Conservation (phyloP, 1,140 invertebrate species). For the Proctacanthus coquilletti region DNA sequence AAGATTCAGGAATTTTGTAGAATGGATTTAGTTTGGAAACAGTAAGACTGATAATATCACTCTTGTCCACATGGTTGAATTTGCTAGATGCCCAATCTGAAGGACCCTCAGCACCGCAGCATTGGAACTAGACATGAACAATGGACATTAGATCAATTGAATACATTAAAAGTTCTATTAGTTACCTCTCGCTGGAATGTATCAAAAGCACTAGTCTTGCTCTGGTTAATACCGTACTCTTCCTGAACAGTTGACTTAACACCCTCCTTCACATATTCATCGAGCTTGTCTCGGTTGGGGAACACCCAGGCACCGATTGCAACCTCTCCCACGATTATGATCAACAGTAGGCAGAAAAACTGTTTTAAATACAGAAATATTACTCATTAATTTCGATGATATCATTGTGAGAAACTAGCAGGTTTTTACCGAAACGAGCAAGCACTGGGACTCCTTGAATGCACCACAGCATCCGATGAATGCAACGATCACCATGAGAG, state of each 20-base stretch:
- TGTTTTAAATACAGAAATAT: slow-evolving; percentile 31
- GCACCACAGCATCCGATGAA: slow-evolving; percentile 87
- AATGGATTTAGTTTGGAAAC: slow-evolving; percentile 23
- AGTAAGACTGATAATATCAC: slow-evolving; percentile 25
- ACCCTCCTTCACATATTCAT: slow-evolving; percentile 41
- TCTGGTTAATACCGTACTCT: slow-evolving; percentile 46
- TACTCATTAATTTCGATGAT: neutral
- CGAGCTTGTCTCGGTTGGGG: slow-evolving; percentile 46
- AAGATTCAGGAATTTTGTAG: slow-evolving; percentile 43
- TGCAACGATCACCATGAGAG: slow-evolving; percentile 66
- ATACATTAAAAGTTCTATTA: slow-evolving; percentile 6
- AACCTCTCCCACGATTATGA: slow-evolving; percentile 64
- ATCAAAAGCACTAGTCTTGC: slow-evolving; percentile 49
- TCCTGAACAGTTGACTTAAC: slow-evolving; percentile 49
- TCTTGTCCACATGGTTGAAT: slow-evolving; percentile 33
- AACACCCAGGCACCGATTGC: slow-evolving; percentile 58
- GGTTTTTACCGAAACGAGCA: slow-evolving; percentile 64
- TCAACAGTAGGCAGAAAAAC: slow-evolving; percentile 56
- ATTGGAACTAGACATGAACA: slow-evolving; percentile 37
- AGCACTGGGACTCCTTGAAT: slow-evolving; percentile 68
- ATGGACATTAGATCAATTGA: neutral
- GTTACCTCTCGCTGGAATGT: slow-evolving; percentile 46
- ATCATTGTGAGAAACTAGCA: too few species aligned
- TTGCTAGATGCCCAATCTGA: slow-evolving; percentile 51
- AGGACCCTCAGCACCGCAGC: slow-evolving; percentile 55